Base-by-base conservation (phyloP, 2,888 invertebrate species). In the Adineta ricciae region DNA sequence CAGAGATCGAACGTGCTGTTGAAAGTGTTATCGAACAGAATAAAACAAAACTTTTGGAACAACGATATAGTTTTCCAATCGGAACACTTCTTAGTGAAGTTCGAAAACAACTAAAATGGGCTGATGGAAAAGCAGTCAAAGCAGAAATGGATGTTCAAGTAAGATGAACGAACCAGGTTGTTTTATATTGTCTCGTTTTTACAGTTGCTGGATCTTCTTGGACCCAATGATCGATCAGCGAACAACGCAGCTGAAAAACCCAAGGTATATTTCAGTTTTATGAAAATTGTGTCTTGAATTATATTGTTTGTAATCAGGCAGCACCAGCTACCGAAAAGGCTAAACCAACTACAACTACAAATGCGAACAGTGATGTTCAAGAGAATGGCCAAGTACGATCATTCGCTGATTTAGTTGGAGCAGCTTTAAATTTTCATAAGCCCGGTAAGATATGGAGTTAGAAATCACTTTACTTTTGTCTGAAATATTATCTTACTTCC, bases 101-200 rank as follows among this genome's bases (percentile, higher is more conserved):
- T 0, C 93, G 96, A 87, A 87, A 88, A 54, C 92, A 91, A 64
- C 91, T 97, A 84, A 93, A 93, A 87, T 99, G 97, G 97, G 98
- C 97, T 84, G 97, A 99, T 92, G 97, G 97, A 0, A 96, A 96
- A 91, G 94, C 94, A 83, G 92, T 98, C 7, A 98, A 97, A 91
- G 94, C 93, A 91, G 97, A 98, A 92, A 94, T 98, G 84, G 98
- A 98, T 38, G 73, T 41, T 56, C 85, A 85, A 83, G 38, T 83
- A 83, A 27, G 8, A 50, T 19, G 9, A 16, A 16, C 19, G 3
- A 16, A 19, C 9, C 19, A 50, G 9, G 19, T 50, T 16, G 19
- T n/a, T n/a, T n/a, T n/a, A n/a, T n/a, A n/a, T n/a, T n/a, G n/a
- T n/a, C n/a, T n/a, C 8, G 24, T 83, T 19, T 36, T 32, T n/a